Conservation (phyloP, 2,113 vertebrate species). For the Prionailurus bengalensis region DNA sequence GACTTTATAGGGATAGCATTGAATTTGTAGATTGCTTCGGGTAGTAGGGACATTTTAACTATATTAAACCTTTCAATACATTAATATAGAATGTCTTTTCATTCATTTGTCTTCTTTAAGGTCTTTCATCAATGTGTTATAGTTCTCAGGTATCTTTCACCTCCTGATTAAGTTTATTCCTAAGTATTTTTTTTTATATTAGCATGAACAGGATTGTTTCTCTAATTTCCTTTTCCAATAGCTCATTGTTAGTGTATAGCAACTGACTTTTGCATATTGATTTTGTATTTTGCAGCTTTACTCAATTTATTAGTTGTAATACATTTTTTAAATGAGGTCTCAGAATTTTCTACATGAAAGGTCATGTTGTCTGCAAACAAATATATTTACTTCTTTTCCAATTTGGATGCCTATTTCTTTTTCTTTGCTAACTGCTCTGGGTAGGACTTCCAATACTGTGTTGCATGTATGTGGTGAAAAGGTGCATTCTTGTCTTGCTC, state of each 20-base stretch:
- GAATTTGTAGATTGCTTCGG: background rate
- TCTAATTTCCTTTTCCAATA: background rate
- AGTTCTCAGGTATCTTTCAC: background rate
- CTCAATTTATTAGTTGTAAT: background rate
- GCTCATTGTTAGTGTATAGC: background rate
- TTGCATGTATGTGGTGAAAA: background rate
- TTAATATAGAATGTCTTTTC: background rate
- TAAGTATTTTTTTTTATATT: background rate
- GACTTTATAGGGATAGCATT: background rate
- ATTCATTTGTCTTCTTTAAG: background rate
- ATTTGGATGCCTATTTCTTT: background rate
- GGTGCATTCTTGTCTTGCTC: background rate
- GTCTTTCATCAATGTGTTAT: background rate
- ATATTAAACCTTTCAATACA: background rate
- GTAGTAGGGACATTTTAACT: background rate
- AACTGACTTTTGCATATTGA: background rate
- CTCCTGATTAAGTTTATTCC: background rate
- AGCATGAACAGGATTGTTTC: background rate
- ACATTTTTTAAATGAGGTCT: background rate
- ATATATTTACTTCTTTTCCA: background rate
- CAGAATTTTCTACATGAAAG: background rate
- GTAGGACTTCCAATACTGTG: background rate
- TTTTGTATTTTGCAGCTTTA: background rate
- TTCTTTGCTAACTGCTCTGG: background rate
- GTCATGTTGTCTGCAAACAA: background rate